phyloP scores from a whole-genome alignment of 2,888 invertebrate species.

The Standfussiana lucernea region DNA sequence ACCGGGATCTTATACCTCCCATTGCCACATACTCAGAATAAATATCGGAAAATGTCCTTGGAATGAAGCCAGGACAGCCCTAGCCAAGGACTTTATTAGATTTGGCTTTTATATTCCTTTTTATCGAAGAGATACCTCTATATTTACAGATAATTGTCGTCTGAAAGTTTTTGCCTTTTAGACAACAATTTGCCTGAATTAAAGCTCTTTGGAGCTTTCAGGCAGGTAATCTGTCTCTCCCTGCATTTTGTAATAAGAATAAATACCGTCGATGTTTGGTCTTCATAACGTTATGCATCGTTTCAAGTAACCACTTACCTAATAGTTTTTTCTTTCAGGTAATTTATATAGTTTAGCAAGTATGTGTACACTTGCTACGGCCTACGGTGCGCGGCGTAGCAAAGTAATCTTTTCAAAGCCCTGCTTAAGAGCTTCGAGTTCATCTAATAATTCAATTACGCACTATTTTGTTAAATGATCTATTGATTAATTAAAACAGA shows the following conservation, averaged over 20 bases:
- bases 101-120: constrained; percentile 1
- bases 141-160: neutral
- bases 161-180: neutral
- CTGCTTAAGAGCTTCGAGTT: neutral
- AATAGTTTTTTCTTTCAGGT: neutral
- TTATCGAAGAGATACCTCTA: neutral
- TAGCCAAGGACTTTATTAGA: constrained; percentile 11
- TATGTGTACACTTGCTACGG: neutral
- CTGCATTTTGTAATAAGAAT: neutral
- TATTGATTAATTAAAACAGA: neutral
- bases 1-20: neutral
- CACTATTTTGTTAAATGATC: neutral
- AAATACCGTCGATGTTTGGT: neutral
- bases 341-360: neutral
- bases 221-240: neutral
- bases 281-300: neutral
- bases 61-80: constrained; percentile 17
- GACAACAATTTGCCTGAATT: neutral
- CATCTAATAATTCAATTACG: neutral
- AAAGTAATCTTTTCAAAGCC: neutral
- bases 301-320: neutral
- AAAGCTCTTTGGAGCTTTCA: neutral
- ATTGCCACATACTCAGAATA: constrained; percentile 10
- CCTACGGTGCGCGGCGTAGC: constrained; percentile 8
- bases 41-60: constrained; percentile 13